These are phyloP conservation scores for Haliaeetus leucogaster DNA, from an alignment of 2,113 vertebrate genomes.

Conservation along the genomic window DNA sequence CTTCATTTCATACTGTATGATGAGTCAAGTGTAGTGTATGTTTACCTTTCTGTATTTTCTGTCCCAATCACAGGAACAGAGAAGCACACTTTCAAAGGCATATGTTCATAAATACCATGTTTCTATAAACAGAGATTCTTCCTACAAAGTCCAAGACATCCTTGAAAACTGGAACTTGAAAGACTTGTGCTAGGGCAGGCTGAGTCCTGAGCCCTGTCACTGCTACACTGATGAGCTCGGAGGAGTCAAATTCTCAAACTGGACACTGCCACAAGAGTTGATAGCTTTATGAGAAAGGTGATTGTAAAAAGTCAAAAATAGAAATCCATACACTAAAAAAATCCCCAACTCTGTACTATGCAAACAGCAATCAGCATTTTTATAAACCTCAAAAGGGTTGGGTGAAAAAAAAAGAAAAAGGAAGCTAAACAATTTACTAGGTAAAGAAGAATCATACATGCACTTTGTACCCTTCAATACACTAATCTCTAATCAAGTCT, in stretches of 20 bases:
- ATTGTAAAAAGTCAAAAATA: not conserved
- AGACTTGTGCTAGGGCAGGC: rapidly evolving
- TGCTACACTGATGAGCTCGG: not conserved
- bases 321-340: not conserved
- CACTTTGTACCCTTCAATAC: not conserved
- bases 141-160: not conserved
- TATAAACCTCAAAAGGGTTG: not conserved
- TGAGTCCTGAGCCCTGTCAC: not conserved
- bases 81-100: not conserved
- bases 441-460: not conserved
- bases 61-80: not conserved
- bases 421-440: not conserved
- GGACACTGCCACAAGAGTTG: not conserved
- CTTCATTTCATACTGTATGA: not conserved
- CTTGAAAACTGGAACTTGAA: not conserved
- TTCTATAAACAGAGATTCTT: not conserved
- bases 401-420: not conserved
- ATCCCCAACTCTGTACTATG: not conserved
- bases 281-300: not conserved
- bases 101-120: not conserved
- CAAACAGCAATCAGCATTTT: not conserved
- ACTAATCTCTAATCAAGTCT: not conserved
- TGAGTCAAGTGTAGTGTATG: rapidly evolving
- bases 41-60: not conserved
- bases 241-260: not conserved